A percentile compares a stretch with the other conserved stretches of the same genome.
Conservation (phyloP, 37 sponge, comb jelly and placozoan genomes). For the Halichondria panicea region DNA sequence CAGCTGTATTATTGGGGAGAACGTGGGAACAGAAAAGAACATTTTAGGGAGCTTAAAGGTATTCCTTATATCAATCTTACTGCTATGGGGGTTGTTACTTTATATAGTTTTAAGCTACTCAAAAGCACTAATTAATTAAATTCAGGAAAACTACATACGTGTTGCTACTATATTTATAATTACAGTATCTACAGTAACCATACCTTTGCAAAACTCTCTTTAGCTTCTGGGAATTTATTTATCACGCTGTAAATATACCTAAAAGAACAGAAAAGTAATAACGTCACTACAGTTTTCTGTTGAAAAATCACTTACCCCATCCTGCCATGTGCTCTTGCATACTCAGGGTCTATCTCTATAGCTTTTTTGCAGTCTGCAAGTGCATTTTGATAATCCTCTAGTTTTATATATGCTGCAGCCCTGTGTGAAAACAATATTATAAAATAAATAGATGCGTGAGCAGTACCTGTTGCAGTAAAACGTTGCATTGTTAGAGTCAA, state of each 20-base stretch:
- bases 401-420: slow-evolving; percentile 62
- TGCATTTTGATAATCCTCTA: slow-evolving; percentile 36
- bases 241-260: slow-evolving; percentile 46
- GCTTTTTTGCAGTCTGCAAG: slow-evolving; percentile 58
- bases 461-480: slow-evolving; percentile 74
- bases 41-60: too few relatives aligned
- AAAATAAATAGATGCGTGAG: not conserved
- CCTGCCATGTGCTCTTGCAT: slow-evolving; percentile 70
- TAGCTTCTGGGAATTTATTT: slow-evolving; percentile 11
- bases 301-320: slow-evolving; percentile 46
- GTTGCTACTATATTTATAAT: not conserved
- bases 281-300: not conserved
- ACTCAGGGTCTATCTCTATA: slow-evolving; percentile 51
- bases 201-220: slow-evolving; percentile 46
- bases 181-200: not conserved
- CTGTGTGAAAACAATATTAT: slow-evolving; percentile 11
- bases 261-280: not conserved
- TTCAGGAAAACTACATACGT: not conserved
- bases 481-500: slow-evolving; percentile 45
- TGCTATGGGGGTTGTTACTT: too few relatives aligned
- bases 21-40: too few relatives aligned
- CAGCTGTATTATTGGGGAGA: not conserved
- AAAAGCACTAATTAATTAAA: too few relatives aligned
- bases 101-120: too few relatives aligned
- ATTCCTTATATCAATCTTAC: too few relatives aligned